Conservation (phyloP, 2,797 vertebrate genomes). For the Mus caroli region DNA sequence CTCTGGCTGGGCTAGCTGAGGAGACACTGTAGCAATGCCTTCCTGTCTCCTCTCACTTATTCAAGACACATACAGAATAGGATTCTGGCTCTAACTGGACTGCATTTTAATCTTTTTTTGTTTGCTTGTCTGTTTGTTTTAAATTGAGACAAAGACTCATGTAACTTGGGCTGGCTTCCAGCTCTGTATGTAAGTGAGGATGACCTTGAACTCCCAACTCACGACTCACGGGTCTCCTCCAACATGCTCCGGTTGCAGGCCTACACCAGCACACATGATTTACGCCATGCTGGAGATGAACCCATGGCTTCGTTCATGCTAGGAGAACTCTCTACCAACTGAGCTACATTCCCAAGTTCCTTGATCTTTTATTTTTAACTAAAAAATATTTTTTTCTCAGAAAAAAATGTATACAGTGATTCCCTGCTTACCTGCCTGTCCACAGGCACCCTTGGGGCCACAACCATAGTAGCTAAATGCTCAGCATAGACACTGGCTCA, state of each 20-base stretch:
- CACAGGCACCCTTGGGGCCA: not conserved
- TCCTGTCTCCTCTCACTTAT: not conserved
- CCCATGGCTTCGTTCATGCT: too few relatives aligned
- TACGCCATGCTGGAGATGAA: not conserved
- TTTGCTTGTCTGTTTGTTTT: not conserved
- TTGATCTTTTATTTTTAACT: not conserved
- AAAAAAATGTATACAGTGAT: not conserved
- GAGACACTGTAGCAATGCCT: too few relatives aligned
- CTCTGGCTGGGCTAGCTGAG: not conserved
- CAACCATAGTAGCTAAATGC: rapidly evolving
- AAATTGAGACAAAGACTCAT: not conserved
- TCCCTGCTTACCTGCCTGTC: not conserved
- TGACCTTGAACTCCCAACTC: not conserved
- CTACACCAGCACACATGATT: not conserved
- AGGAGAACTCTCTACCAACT: not conserved
- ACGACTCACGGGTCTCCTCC: not conserved
- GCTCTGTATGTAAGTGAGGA: not conserved
- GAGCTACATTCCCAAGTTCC: not conserved
- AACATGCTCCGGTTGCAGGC: not conserved
- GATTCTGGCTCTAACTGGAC: not conserved
- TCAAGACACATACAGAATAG: not conserved
- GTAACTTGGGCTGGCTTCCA: not conserved
- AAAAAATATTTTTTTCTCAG: not conserved
- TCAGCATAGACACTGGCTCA: rapidly evolving
- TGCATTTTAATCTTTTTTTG: not conserved